Conservation (phyloP, 2,113 vertebrate genomes). For the Eolophus roseicapilla region DNA sequence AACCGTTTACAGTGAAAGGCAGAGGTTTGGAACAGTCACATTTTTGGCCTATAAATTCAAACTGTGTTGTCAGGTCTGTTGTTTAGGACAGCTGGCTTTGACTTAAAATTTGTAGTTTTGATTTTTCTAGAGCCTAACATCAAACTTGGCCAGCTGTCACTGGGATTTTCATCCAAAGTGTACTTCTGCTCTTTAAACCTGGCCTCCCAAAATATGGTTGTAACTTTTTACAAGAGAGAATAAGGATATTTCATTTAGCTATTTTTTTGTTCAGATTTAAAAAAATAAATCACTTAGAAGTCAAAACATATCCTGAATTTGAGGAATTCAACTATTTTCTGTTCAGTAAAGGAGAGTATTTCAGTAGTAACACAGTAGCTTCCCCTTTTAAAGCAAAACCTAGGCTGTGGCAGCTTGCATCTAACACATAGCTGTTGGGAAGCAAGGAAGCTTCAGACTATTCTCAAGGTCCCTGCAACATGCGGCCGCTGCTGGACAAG, state of each 20-base stretch:
- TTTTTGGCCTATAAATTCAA: not conserved
- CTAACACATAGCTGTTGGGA: not conserved
- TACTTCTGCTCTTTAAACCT: not conserved
- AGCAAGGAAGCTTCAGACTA: not conserved
- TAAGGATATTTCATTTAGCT: not conserved
- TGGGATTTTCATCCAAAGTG: not conserved
- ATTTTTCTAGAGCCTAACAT: not conserved
- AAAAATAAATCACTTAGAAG: not conserved
- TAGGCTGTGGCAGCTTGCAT: not conserved
- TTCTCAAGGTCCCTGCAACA: not conserved
- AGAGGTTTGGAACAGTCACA: not conserved
- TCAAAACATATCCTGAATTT: not conserved
- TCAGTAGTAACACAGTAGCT: not conserved
- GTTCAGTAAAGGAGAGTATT: not conserved
- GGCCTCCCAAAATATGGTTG: not conserved
- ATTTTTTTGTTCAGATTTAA: not conserved
- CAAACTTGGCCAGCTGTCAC: not conserved
- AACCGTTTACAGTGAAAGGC: not conserved
- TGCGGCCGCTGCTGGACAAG: rapidly evolving
- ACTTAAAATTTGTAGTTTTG: not conserved
- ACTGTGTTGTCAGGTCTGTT: not conserved
- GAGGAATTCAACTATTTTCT: not conserved
- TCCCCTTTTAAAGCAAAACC: not conserved
- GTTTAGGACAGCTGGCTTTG: not conserved
- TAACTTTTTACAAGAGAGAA: not conserved